Percentiles rank a stretch among this genome's conserved stretches.
phyloP scores from a whole-genome alignment of 2,888 invertebrate species.

The Drosophila merina region DNA sequence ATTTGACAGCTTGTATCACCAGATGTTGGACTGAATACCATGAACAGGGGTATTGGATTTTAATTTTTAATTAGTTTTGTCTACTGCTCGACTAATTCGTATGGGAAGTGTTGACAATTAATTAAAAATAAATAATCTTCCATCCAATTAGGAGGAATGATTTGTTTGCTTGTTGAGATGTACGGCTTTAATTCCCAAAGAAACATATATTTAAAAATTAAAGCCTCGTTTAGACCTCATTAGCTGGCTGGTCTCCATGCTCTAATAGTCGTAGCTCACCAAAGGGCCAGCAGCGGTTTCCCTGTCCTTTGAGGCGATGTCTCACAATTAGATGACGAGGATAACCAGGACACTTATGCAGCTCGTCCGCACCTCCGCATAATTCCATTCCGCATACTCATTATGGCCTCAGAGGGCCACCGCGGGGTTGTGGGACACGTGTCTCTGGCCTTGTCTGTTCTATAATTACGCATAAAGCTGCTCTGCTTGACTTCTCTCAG shows the following conservation, averaged over 20 bases:
- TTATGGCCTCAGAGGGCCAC: slow-evolving; percentile 18
- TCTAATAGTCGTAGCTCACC: slow-evolving; percentile 5
- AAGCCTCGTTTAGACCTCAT: slow-evolving; percentile 3
- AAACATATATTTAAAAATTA: not conserved
- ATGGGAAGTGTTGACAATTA: slow-evolving; percentile 7
- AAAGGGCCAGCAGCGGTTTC: slow-evolving; percentile 9
- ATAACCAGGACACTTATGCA: slow-evolving; percentile 33
- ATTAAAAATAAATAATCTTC: slow-evolving; percentile 16
- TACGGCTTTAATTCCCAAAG: not conserved
- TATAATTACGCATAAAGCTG: slow-evolving; percentile 63
- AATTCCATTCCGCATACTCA: slow-evolving; percentile 34
- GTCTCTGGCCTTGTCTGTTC: slow-evolving; percentile 50
- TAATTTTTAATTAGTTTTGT: slow-evolving; percentile 37
- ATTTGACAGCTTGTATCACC: slow-evolving; percentile 49
- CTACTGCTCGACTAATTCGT: slow-evolving; percentile 8
- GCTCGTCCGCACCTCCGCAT: slow-evolving; percentile 30
- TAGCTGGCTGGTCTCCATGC: slow-evolving; percentile 3
- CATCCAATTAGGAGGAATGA: not conserved
- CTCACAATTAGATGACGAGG: slow-evolving; percentile 25
- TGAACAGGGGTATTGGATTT: not conserved
- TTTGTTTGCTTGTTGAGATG: not conserved
- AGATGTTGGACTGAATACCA: slow-evolving; percentile 14
- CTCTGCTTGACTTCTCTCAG: slow-evolving; percentile 1
- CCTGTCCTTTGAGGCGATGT: slow-evolving; percentile 9
- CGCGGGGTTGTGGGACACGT: slow-evolving; percentile 49